A percentile compares a stretch with the other conserved stretches of the same genome.
Evolutionary conservation across 2,888 invertebrate genomes (phyloP).

Genomic region (Erebia aethiops): DNA sequence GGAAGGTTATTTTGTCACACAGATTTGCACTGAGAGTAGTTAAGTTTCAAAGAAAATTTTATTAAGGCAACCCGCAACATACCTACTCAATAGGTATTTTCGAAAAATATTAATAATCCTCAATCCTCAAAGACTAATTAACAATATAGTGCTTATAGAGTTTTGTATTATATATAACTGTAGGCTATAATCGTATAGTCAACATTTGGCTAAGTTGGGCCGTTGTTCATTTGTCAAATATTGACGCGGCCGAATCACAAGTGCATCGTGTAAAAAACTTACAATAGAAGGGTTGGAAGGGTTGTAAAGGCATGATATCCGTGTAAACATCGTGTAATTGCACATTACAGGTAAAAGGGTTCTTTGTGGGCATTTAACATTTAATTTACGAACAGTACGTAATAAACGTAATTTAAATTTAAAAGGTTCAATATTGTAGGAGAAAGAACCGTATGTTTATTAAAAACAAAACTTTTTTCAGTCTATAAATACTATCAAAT

Average conservation of each 20-base stretch:
- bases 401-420: neutral
- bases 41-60: no score
- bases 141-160: no score
- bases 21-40: no score
- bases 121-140: no score
- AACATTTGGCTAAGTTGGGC: constrained; percentile 7
- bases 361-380: constrained; percentile 30
- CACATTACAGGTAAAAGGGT: constrained; percentile 71
- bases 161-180: neutral
- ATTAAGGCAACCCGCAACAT: no score
- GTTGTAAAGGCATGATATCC: constrained; percentile 73
- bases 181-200: neutral
- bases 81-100: no score
- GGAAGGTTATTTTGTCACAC: no score
- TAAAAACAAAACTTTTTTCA: no score
- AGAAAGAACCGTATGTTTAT: neutral
- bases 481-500: no score
- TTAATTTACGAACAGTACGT: neutral
- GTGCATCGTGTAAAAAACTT: constrained; percentile 65
- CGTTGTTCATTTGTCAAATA: constrained; percentile 33
- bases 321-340: constrained; percentile 81
- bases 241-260: constrained; percentile 62
- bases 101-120: no score
- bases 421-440: neutral
- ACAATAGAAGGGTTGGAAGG: constrained; percentile 77